Percentiles rank a stretch among this genome's conserved stretches.
Conservation (phyloP, 35 echinoderm and acorn worm genomes). For the Apostichopus parvimensis region DNA sequence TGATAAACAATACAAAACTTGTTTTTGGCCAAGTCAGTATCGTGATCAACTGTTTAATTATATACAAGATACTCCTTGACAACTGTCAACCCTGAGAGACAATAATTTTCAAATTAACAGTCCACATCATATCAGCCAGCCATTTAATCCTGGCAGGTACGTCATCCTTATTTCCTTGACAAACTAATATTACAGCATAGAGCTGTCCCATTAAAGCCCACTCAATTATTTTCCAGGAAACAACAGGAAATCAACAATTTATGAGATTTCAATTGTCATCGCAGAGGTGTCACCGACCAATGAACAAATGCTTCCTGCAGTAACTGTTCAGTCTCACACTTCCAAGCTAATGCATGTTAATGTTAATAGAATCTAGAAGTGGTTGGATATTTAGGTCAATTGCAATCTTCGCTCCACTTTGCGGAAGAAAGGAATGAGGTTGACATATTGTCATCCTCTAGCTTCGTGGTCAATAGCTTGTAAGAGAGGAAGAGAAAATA, state of each 20-base stretch:
- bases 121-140: no score
- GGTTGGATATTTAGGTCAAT: neutral
- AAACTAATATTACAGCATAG: neutral
- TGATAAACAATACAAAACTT: no score
- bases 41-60: no score
- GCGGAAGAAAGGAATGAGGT: neutral
- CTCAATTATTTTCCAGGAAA: neutral
- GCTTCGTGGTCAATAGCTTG: no score
- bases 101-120: no score
- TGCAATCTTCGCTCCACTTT: neutral
- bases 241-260: conserved; percentile 1
- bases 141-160: no score
- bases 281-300: neutral
- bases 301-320: neutral
- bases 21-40: no score
- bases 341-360: neutral
- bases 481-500: no score
- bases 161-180: neutral
- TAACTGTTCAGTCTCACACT: neutral
- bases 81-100: no score
- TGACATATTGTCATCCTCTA: neutral
- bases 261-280: neutral
- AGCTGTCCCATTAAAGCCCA: neutral
- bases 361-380: neutral
- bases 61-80: no score